phyloP scores from a whole-genome alignment of 2,113 vertebrate genomes.

The mouse (Mus musculus) region DNA sequence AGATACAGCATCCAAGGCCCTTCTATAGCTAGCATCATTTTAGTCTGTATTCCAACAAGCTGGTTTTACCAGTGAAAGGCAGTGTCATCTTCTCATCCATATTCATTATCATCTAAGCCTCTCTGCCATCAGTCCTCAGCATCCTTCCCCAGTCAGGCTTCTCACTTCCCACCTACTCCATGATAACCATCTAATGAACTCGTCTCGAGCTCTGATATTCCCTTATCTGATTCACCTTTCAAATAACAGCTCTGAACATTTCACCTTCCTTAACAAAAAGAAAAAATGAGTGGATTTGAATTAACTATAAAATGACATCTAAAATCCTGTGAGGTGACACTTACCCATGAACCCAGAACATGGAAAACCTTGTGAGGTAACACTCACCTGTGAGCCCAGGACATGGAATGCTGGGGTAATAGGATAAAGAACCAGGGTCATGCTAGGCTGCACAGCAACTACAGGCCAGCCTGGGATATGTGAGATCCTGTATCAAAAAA shows the following conservation, averaged over 20 bases:
- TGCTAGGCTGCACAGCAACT: neutral
- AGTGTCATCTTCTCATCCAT: neutral
- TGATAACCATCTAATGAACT: slow-evolving; percentile 27
- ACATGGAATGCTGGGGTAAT: neutral
- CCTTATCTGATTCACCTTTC: neutral
- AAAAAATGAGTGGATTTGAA: neutral
- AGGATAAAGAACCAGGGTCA: neutral
- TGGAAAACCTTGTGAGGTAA: neutral
- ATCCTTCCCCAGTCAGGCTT: neutral
- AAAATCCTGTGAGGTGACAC: neutral
- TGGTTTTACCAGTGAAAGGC: neutral
- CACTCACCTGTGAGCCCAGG: neutral
- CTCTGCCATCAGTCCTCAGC: neutral
- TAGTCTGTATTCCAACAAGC: neutral
- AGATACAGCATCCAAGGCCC: neutral
- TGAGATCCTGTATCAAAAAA: neutral
- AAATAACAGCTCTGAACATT: neutral
- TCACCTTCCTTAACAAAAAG: neutral
- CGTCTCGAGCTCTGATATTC: neutral
- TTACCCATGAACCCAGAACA: neutral
- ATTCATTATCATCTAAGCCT: neutral
- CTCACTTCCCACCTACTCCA: neutral
- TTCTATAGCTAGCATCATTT: neutral
- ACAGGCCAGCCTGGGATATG: neutral
- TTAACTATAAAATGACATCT: neutral